phyloP scores from a whole-genome alignment of 2,888 invertebrate species.

The Philonicus albiceps region DNA sequence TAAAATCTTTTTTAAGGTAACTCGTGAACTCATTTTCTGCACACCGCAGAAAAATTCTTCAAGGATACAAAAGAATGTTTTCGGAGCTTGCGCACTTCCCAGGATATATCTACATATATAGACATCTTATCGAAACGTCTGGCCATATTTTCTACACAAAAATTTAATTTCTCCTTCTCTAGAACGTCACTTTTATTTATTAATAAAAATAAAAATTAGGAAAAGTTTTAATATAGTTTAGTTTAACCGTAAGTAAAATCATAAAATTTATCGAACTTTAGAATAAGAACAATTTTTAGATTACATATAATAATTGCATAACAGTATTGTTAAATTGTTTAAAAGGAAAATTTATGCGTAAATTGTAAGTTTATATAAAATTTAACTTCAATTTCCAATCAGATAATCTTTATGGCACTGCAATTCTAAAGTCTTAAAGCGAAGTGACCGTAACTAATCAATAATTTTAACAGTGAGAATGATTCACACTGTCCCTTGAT shows the following conservation, averaged over 20 bases:
- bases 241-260: neutral
- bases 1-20: neutral
- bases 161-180: neutral
- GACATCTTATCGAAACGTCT: neutral
- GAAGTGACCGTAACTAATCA: slow-evolving; percentile 8
- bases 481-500: neutral
- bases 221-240: neutral
- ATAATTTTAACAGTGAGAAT: neutral
- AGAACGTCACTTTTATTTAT: neutral
- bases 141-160: neutral
- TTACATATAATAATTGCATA: neutral
- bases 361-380: neutral
- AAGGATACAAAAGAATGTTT: neutral
- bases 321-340: neutral
- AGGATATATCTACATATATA: neutral
- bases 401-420: neutral
- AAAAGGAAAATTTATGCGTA: neutral
- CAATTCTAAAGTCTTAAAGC: neutral
- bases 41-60: neutral
- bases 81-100: neutral
- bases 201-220: neutral
- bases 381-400: neutral
- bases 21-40: neutral
- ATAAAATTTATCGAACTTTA: neutral
- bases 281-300: neutral